phyloP scores from a whole-genome alignment of 2,797 vertebrate genomes.

The Benthosema pterotum region DNA sequence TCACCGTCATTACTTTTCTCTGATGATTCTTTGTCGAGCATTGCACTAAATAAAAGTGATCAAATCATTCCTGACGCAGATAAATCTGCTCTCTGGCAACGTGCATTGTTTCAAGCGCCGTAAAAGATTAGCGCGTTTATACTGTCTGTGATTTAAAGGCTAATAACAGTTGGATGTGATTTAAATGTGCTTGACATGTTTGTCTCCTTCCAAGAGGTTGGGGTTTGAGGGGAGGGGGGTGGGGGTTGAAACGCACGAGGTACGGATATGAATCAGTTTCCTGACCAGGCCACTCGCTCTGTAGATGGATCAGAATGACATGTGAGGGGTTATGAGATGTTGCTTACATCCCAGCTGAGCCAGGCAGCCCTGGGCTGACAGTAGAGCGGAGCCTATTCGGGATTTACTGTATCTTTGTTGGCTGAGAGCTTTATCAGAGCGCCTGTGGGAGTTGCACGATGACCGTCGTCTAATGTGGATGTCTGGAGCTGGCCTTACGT shows the following conservation, averaged over 20 bases:
- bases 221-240: constrained; percentile 8
- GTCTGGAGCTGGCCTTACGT: constrained; percentile 28
- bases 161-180: constrained; percentile 30
- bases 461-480: constrained; percentile 16
- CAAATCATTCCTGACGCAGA: not conserved
- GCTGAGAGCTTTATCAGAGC: constrained; percentile 38
- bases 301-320: constrained; percentile 26
- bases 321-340: constrained; percentile 34
- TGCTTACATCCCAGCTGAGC: constrained; percentile 4
- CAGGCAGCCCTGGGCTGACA: constrained; percentile 18
- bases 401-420: constrained; percentile 29
- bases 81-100: constrained; percentile 13
- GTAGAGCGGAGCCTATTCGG: constrained; percentile 12
- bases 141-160: constrained; percentile 12
- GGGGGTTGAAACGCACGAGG: constrained; percentile 19
- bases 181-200: constrained; percentile 35
- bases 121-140: constrained; percentile 3
- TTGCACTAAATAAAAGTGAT: not conserved
- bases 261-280: constrained; percentile 39
- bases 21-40: constrained; percentile 3
- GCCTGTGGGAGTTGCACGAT: constrained; percentile 43
- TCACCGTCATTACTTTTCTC: constrained; percentile 9
- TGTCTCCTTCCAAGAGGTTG: constrained; percentile 27
- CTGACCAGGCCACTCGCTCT: constrained; percentile 13
- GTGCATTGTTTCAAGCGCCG: constrained; percentile 10